phyloP scores from a whole-genome alignment of 1,140 invertebrate species.

The Plectrocnemia conspersa region DNA sequence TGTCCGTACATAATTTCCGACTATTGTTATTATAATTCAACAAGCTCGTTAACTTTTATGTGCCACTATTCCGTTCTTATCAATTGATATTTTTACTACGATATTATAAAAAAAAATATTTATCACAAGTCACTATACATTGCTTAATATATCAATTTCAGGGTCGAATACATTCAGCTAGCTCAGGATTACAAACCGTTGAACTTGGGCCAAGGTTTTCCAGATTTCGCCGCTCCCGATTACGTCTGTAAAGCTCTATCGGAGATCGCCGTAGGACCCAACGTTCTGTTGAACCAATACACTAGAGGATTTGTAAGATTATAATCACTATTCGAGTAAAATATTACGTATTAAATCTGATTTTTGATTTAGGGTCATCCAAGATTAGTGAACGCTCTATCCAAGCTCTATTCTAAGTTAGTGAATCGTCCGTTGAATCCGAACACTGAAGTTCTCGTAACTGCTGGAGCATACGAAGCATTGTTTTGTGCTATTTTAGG shows the following conservation, averaged over 20 bases:
- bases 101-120: slow-evolving; percentile 5
- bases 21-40: background rate
- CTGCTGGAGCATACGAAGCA: slow-evolving; percentile 90
- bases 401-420: slow-evolving; percentile 80
- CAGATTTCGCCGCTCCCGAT: slow-evolving; percentile 84
- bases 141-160: too few relatives aligned
- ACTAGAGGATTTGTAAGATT: slow-evolving; percentile 76
- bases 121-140: too few relatives aligned
- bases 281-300: slow-evolving; percentile 87
- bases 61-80: too few relatives aligned
- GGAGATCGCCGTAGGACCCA: slow-evolving; percentile 61
- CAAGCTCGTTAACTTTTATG: too few relatives aligned
- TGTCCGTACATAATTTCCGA: background rate
- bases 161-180: slow-evolving; percentile 93
- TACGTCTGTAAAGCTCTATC: slow-evolving; percentile 77
- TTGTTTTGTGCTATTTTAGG: slow-evolving; percentile 70
- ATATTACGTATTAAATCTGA: slow-evolving; percentile 2
- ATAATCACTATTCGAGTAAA: background rate
- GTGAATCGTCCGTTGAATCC: slow-evolving; percentile 72
- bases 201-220: slow-evolving; percentile 97
- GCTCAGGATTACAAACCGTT: slow-evolving; percentile 84
- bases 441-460: slow-evolving; percentile 80
- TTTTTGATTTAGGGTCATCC: slow-evolving; percentile 76
- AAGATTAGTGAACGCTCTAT: slow-evolving; percentile 76
- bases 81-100: too few relatives aligned